phyloP scores from a whole-genome alignment of 2,113 vertebrate genomes.

The Leucoraja erinaceus region DNA sequence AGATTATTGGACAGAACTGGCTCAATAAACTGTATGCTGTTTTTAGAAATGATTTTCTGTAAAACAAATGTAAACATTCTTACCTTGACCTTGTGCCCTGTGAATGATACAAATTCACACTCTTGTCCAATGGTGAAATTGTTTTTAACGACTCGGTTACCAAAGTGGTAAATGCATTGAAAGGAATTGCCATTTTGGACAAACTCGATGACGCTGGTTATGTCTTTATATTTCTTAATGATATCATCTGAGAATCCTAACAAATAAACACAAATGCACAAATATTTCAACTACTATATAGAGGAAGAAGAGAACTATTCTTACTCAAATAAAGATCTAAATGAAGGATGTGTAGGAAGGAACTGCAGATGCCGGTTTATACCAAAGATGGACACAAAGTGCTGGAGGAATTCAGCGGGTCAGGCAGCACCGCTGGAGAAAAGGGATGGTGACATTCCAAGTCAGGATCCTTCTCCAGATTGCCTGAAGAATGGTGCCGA shows the following conservation, averaged over 20 bases:
- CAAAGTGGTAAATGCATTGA: not conserved
- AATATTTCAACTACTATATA: conserved; percentile 2
- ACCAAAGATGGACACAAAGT: too few species aligned
- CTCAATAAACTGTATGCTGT: not conserved
- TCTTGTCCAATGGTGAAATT: conserved; percentile 10
- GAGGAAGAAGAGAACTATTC: not conserved
- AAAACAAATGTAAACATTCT: not conserved
- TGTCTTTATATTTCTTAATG: conserved; percentile 18
- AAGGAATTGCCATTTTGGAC: not conserved
- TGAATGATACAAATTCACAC: not conserved
- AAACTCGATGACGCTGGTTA: not conserved
- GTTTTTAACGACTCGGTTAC: not conserved
- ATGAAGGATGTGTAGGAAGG: not conserved
- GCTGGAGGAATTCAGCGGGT: too few species aligned
- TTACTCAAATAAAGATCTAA: not conserved
- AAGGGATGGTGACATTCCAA: too few species aligned
- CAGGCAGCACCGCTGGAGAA: too few species aligned
- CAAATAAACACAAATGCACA: not conserved
- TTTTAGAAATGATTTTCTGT: not conserved
- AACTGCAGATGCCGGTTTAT: too few species aligned
- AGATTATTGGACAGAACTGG: not conserved
- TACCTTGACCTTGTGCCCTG: conserved; percentile 20
- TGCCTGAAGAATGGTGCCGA: too few species aligned
- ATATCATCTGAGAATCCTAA: not conserved
- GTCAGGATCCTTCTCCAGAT: too few species aligned